A percentile compares a stretch with the other conserved stretches of the same genome.
These are phyloP conservation scores for Formicarius rufipectus DNA, from an alignment of 2,113 vertebrate genomes.

Conservation along the genomic window DNA sequence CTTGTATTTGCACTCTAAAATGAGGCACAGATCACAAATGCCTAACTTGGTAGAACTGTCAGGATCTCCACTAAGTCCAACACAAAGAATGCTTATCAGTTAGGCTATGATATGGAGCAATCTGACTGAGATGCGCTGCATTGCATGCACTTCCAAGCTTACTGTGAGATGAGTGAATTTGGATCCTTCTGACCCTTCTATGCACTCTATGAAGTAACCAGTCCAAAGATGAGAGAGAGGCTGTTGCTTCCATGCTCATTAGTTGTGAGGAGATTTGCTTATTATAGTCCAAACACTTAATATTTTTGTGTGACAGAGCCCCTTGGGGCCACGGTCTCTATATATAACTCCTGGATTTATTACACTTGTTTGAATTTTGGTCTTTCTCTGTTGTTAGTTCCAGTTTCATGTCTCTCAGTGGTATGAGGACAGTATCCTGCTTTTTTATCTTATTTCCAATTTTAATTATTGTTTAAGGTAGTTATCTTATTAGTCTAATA, in stretches of 20 bases:
- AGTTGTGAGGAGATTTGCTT: not conserved
- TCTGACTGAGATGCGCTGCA: not conserved
- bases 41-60: not conserved
- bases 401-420: not conserved
- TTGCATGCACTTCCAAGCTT: not conserved
- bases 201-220: not conserved
- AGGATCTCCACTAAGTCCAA: not conserved
- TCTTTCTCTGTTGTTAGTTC: not conserved
- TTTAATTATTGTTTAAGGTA: not conserved
- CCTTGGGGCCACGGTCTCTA: not conserved
- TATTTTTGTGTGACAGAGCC: not conserved
- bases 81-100: not conserved
- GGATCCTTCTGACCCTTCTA: not conserved
- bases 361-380: not conserved
- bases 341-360: not conserved
- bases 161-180: not conserved
- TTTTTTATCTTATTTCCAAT: not conserved
- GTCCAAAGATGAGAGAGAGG: not conserved
- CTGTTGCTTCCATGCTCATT: not conserved
- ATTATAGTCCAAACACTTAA: not conserved
- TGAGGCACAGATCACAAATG: not conserved
- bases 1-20: not conserved
- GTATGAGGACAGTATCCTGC: not conserved
- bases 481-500: not conserved
- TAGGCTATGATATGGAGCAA: not conserved